These are phyloP conservation scores for Gallinago nigripennis DNA, from an alignment of 2,797 vertebrate species.

Conservation along the genomic window DNA sequence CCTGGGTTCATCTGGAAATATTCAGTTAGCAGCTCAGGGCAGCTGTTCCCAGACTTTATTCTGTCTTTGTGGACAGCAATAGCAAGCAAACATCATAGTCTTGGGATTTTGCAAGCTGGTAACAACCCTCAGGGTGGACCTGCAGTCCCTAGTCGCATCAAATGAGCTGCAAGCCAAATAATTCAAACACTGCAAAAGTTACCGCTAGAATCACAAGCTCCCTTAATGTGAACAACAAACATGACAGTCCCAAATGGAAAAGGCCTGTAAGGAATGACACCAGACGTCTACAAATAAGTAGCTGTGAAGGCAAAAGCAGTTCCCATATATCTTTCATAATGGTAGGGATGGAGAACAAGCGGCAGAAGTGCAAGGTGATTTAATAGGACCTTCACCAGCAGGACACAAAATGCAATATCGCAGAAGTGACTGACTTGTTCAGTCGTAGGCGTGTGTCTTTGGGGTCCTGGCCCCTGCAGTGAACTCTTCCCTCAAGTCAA, in stretches of 20 bases:
- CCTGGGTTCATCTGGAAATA: constrained; percentile 51
- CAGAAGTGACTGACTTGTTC: constrained; percentile 6
- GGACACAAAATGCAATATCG: neutral
- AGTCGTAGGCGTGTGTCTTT: neutral
- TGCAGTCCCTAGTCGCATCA: neutral
- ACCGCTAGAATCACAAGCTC: neutral
- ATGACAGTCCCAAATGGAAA: neutral
- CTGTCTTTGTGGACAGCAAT: neutral
- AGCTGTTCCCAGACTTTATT: neutral
- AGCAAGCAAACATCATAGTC: neutral
- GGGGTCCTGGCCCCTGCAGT: constrained; percentile 8
- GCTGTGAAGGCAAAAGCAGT: neutral
- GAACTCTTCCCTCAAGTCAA: constrained; percentile 19
- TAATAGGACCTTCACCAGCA: neutral
- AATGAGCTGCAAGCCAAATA: neutral
- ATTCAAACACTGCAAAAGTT: neutral
- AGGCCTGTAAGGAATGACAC: neutral
- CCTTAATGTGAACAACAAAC: neutral
- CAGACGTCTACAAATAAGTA: neutral
- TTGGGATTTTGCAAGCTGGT: neutral
- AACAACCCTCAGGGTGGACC: neutral
- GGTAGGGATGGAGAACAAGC: neutral
- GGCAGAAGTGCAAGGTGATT: neutral
- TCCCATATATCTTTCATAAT: neutral
- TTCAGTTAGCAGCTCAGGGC: constrained; percentile 8